Evolutionary conservation across 2,797 vertebrate genomes (phyloP), one percentile per base, ranked within the genome.

Genomic region (Pteropus rufus): DNA sequence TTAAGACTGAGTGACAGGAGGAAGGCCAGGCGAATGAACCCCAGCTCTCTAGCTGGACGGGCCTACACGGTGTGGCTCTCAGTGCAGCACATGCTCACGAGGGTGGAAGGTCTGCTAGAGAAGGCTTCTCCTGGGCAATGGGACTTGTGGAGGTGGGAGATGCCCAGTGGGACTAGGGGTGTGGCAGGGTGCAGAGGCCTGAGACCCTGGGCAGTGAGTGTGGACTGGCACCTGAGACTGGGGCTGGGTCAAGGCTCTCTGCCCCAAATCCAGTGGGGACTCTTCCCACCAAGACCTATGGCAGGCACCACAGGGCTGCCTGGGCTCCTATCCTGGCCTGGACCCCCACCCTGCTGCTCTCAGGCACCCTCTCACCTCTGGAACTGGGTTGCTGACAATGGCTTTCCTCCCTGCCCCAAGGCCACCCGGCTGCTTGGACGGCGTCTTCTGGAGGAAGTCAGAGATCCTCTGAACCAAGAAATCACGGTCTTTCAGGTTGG

Each of bases 401-500:
- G 98, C 98, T 97, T 99, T 98, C 94, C 98, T 97, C 0, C 98
- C 98, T 46, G 64, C 86, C 26, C 92, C 81, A 0, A 16, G 89
- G 89, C 77, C 0, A 0, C 90, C 96, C 2, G 97, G 97, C 1
- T 97, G 98, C 96, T 99, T 99, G 95, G 99, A 99, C 0, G 99
- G 99, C 0, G 99, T 99, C 91, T 99, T 99, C 98, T 99, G 99
- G 91, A 99, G 99, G 98, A 99, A 99, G 98, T 99, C 99, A 0
- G 99, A 99, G 97, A 99, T 99, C 34, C 99, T 99, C 97, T 99
- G 99, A 24, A 99, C 99, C 97, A 99, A 98, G 98, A 99, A 99
- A 98, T 99, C 99, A 3, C 99, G 98, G 98, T 99, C 99, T 98
- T 99, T 99, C 79, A 99, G 99, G 98, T 99, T 99, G 96, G 99